Evolutionary conservation across 2,797 vertebrate genomes (phyloP).

Genomic region (Phalanger gymnotis): DNA sequence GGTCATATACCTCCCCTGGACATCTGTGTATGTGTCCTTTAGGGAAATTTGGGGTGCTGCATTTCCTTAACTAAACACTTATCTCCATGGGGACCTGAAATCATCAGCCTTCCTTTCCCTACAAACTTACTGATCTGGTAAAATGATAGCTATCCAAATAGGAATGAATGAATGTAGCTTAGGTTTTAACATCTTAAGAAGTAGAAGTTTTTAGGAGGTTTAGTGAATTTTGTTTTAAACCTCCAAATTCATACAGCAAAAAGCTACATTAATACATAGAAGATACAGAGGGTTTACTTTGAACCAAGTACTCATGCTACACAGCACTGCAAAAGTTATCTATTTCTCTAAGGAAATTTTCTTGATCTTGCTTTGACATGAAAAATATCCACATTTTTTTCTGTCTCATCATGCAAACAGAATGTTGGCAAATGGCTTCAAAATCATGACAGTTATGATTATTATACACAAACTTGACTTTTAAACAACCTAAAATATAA

Average conservation of each 20-base stretch:
- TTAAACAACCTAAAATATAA: neutral
- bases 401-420: neutral
- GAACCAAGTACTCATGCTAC: neutral
- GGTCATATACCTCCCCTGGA: fast-evolving
- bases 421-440: neutral
- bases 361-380: neutral
- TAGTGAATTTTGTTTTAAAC: neutral
- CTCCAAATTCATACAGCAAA: neutral
- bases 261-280: neutral
- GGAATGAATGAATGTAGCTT: neutral
- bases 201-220: neutral
- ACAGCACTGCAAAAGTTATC: neutral
- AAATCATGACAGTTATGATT: neutral
- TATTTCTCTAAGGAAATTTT: neutral
- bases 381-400: neutral
- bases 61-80: neutral
- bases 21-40: neutral
- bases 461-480: neutral
- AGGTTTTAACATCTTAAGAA: neutral
- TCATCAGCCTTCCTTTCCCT: neutral
- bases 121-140: fast-evolving
- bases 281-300: fast-evolving
- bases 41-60: neutral
- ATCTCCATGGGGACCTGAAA: fast-evolving
- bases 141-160: neutral